These are phyloP conservation scores for Plusia festucae DNA, from an alignment of 2,888 invertebrate genomes.

Conservation along the genomic window DNA sequence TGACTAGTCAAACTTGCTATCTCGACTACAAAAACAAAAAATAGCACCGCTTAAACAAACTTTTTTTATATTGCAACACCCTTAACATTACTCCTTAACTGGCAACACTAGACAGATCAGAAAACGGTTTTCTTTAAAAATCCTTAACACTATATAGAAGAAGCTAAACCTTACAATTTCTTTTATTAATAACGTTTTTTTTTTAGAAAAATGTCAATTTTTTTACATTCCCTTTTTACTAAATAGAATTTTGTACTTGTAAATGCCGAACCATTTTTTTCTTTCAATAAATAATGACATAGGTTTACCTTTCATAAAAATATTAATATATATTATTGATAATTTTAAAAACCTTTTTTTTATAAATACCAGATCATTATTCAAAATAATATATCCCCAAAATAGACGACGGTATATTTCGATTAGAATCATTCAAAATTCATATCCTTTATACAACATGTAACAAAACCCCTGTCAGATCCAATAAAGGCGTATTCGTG, in stretches of 20 bases:
- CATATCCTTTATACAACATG: too few species aligned
- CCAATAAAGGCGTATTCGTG: too few species aligned
- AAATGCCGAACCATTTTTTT: constrained; percentile 73
- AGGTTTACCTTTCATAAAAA: constrained; percentile 37
- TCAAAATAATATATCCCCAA: background rate
- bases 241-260: constrained; percentile 86
- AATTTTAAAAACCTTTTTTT: background rate
- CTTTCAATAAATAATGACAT: constrained; percentile 46
- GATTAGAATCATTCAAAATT: background rate
- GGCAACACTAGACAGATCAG: constrained; percentile 56
- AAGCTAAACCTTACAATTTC: constrained; percentile 45
- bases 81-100: constrained; percentile 54
- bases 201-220: constrained; percentile 64
- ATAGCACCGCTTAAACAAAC: constrained; percentile 62
- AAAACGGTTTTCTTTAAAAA: constrained; percentile 43
- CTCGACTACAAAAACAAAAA: constrained; percentile 48
- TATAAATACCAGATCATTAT: background rate
- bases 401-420: background rate
- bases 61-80: constrained; percentile 69
- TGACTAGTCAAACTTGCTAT: constrained; percentile 55
- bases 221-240: constrained; percentile 56
- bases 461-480: too few species aligned
- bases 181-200: constrained; percentile 48
- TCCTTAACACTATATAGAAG: constrained; percentile 58
- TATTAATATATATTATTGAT: constrained; percentile 1